Evolutionary conservation across 1,140 invertebrate species (phyloP).

Genomic region (Copidosoma floridanum): DNA sequence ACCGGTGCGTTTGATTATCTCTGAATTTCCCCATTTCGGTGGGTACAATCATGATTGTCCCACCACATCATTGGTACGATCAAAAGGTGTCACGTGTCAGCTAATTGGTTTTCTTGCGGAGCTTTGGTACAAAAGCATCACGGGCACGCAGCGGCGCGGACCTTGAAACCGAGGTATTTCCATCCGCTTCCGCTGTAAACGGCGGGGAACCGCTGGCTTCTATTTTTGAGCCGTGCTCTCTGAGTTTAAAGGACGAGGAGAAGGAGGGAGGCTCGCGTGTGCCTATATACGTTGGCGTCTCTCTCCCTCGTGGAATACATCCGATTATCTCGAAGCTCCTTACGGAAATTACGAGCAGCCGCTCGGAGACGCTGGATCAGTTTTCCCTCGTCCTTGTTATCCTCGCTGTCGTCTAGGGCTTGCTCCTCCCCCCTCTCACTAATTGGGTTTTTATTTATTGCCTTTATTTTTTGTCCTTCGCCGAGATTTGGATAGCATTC

Average conservation of each 20-base stretch:
- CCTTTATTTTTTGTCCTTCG: no score
- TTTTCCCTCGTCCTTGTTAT: background rate
- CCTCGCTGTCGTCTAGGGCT: background rate
- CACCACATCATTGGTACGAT: no score
- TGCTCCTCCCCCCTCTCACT: background rate
- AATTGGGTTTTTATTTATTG: no score
- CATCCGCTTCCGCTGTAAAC: conserved; percentile 21
- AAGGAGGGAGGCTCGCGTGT: conserved; percentile 5
- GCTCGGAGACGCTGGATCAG: background rate
- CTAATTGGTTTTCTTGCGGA: no score
- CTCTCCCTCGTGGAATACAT: conserved; percentile 26
- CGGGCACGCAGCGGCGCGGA: background rate
- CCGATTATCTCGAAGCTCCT: conserved; percentile 37
- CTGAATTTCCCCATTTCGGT: no score
- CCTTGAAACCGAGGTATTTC: conserved; percentile 27
- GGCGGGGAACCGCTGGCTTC: background rate
- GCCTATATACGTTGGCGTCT: background rate
- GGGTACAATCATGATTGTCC: no score
- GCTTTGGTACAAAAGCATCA: background rate
- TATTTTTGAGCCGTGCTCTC: conserved; percentile 20
- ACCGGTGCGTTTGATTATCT: no score
- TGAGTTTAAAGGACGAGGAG: conserved; percentile 5
- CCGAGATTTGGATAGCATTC: no score
- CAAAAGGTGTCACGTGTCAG: no score
- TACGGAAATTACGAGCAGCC: conserved; percentile 32